Evolutionary conservation across 23 tunicate genomes (phyloP), one percentile per base, ranked within the genome.

Genomic region (Pegea sp.): DNA sequence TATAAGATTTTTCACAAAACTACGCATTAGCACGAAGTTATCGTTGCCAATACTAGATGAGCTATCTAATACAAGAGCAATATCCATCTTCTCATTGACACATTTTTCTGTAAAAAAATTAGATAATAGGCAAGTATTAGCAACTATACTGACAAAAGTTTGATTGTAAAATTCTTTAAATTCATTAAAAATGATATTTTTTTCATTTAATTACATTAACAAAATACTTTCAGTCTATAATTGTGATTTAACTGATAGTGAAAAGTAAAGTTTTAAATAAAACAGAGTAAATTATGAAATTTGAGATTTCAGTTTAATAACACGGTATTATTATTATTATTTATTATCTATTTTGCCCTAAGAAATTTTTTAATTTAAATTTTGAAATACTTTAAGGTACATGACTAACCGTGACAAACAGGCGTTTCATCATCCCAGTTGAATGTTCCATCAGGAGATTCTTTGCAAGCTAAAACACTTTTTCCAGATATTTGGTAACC

Each of bases 401-500:
- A 38, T 38, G 16, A 5, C 52, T 23, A 54, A 70, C 77, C 77
- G 29, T 24, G 30, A 29, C 77, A 70, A 22, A 28, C 32, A 0
- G 77, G 77, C 0, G 77, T 56, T 18, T 34, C 26, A 22, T 51
- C 28, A 22, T 30, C 33, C 77, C 77, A 70, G 0, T 52, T 25
- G 7, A 16, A 11, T 16, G 21, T 22, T 18, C 63, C 63, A 16
- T 52, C 26, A 3, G 62, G 52, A 0, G 19, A 23, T 7, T 26
- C 56, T 19, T 29, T 32, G 54, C 70, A 64, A 28, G 42, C 24
- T 34, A 57, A 26, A 1, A 29, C 2, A 13, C 64, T 43, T 18
- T 23, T 24, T 57, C 80, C 80, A 48, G 53, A 56, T 23, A 64
- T 34, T 23, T 31, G 28, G 51, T 54, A 64, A 19, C 34, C 64